These are phyloP conservation scores for Mimumesa dahlbomi DNA, from an alignment of 2,888 invertebrate genomes.

Conservation along the genomic window DNA sequence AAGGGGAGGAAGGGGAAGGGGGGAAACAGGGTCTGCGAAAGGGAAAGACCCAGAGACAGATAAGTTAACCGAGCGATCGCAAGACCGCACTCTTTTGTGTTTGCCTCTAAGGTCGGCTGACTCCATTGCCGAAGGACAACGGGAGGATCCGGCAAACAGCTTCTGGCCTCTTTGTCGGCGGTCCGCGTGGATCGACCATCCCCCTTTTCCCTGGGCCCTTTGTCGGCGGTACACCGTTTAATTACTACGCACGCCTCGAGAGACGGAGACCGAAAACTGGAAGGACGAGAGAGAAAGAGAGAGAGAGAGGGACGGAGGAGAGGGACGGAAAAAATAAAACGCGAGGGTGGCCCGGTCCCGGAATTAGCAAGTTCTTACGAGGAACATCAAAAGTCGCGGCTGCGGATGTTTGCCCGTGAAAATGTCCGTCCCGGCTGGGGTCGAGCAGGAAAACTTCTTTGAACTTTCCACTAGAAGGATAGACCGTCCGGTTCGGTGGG, in stretches of 20 bases:
- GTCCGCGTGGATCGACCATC: slow-evolving; percentile 25
- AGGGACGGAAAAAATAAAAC: not conserved
- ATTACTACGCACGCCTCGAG: slow-evolving; percentile 47
- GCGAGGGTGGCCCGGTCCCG: not conserved
- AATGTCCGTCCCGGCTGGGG: not conserved
- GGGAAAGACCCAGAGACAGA: slow-evolving; percentile 22
- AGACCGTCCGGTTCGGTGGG: too few species aligned
- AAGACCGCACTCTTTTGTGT: slow-evolving; percentile 53
- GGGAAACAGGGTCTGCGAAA: not conserved
- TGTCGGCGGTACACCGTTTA: slow-evolving; percentile 47
- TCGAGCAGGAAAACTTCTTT: slow-evolving; percentile 13
- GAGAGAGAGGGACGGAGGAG: not conserved
- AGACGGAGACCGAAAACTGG: slow-evolving; percentile 8
- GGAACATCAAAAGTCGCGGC: slow-evolving; percentile 40
- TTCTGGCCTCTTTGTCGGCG: slow-evolving; percentile 47
- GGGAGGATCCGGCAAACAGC: slow-evolving; percentile 43
- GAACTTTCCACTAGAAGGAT: slow-evolving; percentile 18
- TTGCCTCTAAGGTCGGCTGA: slow-evolving; percentile 58
- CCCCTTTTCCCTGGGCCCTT: slow-evolving; percentile 32
- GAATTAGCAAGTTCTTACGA: slow-evolving; percentile 41
- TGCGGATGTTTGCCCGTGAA: slow-evolving; percentile 2
- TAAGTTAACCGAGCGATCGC: slow-evolving; percentile 57
- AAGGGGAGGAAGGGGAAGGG: not conserved
- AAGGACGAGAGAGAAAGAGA: not conserved
- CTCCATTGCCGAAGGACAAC: slow-evolving; percentile 61